These are phyloP conservation scores for Lota lota DNA, from an alignment of 2,113 vertebrate genomes.

Conservation along the genomic window DNA sequence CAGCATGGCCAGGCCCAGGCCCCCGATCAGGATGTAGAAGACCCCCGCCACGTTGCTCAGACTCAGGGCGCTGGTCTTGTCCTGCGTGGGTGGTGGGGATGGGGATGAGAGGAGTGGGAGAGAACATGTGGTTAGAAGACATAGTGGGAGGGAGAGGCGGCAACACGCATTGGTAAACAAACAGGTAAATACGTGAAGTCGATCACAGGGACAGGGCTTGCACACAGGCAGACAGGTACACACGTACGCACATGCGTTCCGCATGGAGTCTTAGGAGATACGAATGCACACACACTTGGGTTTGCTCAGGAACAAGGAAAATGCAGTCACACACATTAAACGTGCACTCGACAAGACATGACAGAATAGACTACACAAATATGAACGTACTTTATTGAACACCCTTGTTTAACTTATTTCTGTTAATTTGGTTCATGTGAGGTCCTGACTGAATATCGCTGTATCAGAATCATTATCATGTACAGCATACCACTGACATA, in stretches of 20 bases:
- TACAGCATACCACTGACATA: neutral
- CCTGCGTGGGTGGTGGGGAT: slow-evolving; percentile 69
- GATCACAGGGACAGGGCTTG: neutral
- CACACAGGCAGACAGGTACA: neutral
- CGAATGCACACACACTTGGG: neutral
- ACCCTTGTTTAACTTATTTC: too few species aligned
- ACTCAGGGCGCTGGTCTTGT: slow-evolving; percentile 98
- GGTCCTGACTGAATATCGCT: too few species aligned
- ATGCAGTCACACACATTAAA: neutral
- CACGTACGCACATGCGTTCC: neutral
- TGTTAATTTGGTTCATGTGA: too few species aligned
- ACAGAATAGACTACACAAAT: neutral
- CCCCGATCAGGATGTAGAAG: slow-evolving; percentile 99
- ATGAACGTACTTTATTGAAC: too few species aligned
- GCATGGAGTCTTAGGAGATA: neutral
- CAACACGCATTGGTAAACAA: neutral
- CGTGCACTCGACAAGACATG: neutral
- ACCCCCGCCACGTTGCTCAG: slow-evolving; percentile 98
- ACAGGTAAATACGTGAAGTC: too few species aligned
- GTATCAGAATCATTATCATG: too few species aligned
- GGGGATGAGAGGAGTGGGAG: slow-evolving; percentile 10
- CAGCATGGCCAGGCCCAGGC: slow-evolving; percentile 97
- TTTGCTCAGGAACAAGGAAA: too few species aligned
- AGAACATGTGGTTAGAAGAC: slow-evolving; percentile 26
- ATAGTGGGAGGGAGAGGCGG: neutral